Conservation (phyloP, 2,888 invertebrate species). For the Amphipoea lucens region DNA sequence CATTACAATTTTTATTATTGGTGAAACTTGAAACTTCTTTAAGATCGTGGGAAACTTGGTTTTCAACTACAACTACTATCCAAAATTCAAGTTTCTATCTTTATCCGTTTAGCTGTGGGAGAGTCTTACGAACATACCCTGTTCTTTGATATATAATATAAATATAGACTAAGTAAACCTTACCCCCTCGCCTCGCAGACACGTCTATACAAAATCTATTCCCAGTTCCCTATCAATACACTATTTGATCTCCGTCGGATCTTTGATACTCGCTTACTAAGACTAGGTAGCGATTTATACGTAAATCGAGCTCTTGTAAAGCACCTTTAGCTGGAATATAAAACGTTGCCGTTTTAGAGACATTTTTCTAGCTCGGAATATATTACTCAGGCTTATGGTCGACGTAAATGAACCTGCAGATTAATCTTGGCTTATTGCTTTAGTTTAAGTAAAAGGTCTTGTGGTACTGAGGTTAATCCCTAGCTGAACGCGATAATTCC, state of each 20-base stretch:
- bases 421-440: conserved; percentile 52
- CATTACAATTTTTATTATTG: background rate
- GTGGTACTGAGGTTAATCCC: conserved; percentile 11
- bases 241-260: conserved; percentile 31
- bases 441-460: conserved; percentile 33
- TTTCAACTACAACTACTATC: background rate
- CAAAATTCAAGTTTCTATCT: background rate
- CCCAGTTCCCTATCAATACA: conserved; percentile 32
- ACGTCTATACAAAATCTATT: conserved; percentile 12
- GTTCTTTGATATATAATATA: background rate
- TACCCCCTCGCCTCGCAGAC: background rate
- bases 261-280: conserved; percentile 40
- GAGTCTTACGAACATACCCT: background rate
- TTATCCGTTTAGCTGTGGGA: background rate
- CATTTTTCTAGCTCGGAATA: conserved; percentile 65
- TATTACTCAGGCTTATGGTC: conserved; percentile 57
- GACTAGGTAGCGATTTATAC: conserved; percentile 57
- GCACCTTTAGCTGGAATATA: conserved; percentile 55
- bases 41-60: background rate
- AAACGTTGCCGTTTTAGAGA: conserved; percentile 58
- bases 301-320: conserved; percentile 57
- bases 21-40: background rate
- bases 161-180: background rate
- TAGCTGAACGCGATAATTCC: background rate
- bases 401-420: conserved; percentile 59